Conservation (phyloP, 2,888 invertebrate species). For the Hermaeophaga mercurialis region DNA sequence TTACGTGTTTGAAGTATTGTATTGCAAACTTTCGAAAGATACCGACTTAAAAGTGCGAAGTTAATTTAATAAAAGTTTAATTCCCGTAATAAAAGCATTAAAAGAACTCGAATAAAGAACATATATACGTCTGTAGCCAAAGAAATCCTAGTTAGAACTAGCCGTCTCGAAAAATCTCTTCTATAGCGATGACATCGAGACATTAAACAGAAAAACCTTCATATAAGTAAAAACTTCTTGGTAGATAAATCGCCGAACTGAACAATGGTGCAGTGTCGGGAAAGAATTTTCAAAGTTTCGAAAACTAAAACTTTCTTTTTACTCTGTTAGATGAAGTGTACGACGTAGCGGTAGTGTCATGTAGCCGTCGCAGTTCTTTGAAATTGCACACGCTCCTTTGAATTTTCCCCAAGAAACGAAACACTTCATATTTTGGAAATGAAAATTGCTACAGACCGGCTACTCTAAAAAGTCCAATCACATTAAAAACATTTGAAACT, state of each 20-base stretch:
- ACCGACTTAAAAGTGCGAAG: too few relatives aligned
- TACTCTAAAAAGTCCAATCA: background rate
- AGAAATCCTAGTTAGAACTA: slow-evolving; percentile 5
- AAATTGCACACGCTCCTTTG: slow-evolving; percentile 13
- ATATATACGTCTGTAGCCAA: background rate
- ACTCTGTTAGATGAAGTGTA: slow-evolving; percentile 23
- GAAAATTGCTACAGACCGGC: background rate
- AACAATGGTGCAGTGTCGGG: slow-evolving; percentile 22
- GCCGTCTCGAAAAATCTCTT: slow-evolving; percentile 24
- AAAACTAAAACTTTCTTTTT: slow-evolving; percentile 21
- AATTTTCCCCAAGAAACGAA: slow-evolving; percentile 5
- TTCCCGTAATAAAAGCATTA: background rate
- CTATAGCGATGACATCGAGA: slow-evolving; percentile 25
- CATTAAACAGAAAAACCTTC: slow-evolving; percentile 29
- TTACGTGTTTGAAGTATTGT: too few relatives aligned
- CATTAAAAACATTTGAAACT: too few relatives aligned
- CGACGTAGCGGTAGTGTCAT: slow-evolving; percentile 13
- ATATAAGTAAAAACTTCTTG: slow-evolving; percentile 29
- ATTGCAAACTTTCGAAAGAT: too few relatives aligned
- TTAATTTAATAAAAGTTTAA: background rate
- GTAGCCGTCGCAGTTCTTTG: slow-evolving; percentile 20
- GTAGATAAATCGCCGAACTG: slow-evolving; percentile 24
- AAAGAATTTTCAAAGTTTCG: slow-evolving; percentile 15
- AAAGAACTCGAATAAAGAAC: background rate
- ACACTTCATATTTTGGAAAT: slow-evolving; percentile 8